Conservation (phyloP, 1,140 invertebrate species). For the Nymphalis io region DNA sequence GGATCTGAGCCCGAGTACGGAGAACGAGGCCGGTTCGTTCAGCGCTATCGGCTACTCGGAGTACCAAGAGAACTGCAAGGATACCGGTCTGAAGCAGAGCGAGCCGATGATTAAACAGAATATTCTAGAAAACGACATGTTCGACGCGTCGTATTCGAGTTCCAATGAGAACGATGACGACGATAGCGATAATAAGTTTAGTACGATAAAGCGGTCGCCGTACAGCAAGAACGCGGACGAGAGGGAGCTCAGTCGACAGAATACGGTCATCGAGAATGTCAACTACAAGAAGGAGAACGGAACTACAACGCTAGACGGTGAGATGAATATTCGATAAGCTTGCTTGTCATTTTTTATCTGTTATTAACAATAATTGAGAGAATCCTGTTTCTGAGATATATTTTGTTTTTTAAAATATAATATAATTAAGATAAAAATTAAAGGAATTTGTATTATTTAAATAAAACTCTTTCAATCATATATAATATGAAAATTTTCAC, state of each 20-base stretch:
- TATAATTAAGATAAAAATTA: too few species aligned
- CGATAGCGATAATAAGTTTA: conserved; percentile 84
- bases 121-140: conserved; percentile 79
- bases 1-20: conserved; percentile 72
- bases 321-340: conserved; percentile 23
- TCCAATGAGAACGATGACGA: conserved; percentile 82
- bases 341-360: too few species aligned
- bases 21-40: conserved; percentile 64
- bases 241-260: conserved; percentile 70
- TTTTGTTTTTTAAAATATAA: too few species aligned
- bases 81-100: conserved; percentile 64
- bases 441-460: too few species aligned
- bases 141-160: conserved; percentile 77
- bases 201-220: conserved; percentile 85
- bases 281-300: conserved; percentile 77
- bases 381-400: too few species aligned
- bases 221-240: conserved; percentile 81
- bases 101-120: conserved; percentile 80
- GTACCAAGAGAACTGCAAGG: conserved; percentile 54
- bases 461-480: too few species aligned
- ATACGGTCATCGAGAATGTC: conserved; percentile 78
- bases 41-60: conserved; percentile 63
- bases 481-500: too few species aligned
- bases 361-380: too few species aligned
- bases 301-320: conserved; percentile 67